Evolutionary conservation across 1,140 invertebrate genomes (phyloP), one percentile per base, ranked within the genome.

Genomic region (Pogonomyrmex californicus): DNA sequence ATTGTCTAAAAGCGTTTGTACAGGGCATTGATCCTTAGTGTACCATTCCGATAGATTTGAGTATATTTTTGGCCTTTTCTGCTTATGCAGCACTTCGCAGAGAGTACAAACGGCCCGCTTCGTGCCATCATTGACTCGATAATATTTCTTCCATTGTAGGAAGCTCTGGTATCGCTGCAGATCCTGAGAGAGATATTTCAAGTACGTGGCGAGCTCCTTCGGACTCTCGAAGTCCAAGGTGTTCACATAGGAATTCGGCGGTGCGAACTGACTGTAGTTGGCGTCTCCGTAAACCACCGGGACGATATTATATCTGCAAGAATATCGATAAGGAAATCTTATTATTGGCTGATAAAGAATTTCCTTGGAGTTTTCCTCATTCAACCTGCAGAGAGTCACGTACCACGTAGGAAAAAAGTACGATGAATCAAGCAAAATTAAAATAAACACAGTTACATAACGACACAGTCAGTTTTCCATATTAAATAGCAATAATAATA

Each of bases 191-290:
- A 97, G 89, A 51, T 90, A 90, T 10, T 92, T 92, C 60, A 97
- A 88, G 87, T 96, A 96, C 0, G 94, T 38, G 0, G 95, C 97
- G 75, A 97, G 91, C 1, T 96, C 89, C 79, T 94, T 89, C 0
- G 96, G 95, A 5, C 92, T 93, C 4, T 95, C 87, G 85, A 96
- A 97, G 65, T 96, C 94, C n/a, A 95, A 92, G 0, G 96, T 96
- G 91, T 97, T 94, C 63, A 97, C 96, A 89, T 96, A 97, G 0
- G 97, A 97, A 54, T 96, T 92, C 0, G 95, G 94, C 0, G 97
- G 97, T 9, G 96, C 94, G 33, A 96, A 93, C 6, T 78, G 86
- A 0, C 91, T 93, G 77, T 97, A 97, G 89, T 97, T 95, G 0
- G 95, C 95, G 65, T 91, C 95, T n/a, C 96, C 96, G 77, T 93